Evolutionary conservation across 2,797 vertebrate species (phyloP), one percentile per base, ranked within the genome.

Genomic region (Mus minutoides): DNA sequence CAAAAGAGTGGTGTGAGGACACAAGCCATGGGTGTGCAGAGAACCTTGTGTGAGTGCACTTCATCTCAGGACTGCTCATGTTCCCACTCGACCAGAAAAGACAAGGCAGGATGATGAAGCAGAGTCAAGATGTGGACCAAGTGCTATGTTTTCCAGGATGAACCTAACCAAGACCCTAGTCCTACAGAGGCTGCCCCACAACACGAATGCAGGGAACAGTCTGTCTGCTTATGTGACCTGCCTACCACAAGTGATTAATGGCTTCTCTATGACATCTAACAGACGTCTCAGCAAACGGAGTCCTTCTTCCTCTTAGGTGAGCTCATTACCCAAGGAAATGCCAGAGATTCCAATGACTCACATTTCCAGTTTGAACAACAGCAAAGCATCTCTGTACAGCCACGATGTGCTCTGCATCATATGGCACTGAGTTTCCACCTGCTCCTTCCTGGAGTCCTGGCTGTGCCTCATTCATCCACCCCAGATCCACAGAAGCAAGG

Each of bases 31-130:
- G 11, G 2, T 37, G 9, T 26, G 52, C 31, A 4, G 43, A 31
- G 76, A 31, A 7, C 2, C 1, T 37, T 43, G 10, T 3, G 3
- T 43, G 40, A 19, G 31, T 34, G 16, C 37, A 5, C 17, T 19
- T 76, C 37, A 9, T 13, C 24, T 3, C 17, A 56, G 3, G 14
- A 22, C 1, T 1, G 0, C 1, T 17, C 46, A 2, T 2, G 0
- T 9, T 11, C 37, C 6, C 37, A 54, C 26, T 19, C 0, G 0
- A 2, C 26, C n/a, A 29, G 19, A 2, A 73, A 22, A 29, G 40
- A 52, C 26, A 37, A 31, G n/a, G 52, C 21, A 31, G 19, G 9
- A 49, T 0, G 9, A 58, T 0, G 58, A 60, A 6, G 31, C 26
- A 60, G 17, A 43, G 54, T 60, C 52, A 60, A 88, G 52, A 75